Conservation (phyloP, 2,797 vertebrate species). For the Sandelia bainsii region DNA sequence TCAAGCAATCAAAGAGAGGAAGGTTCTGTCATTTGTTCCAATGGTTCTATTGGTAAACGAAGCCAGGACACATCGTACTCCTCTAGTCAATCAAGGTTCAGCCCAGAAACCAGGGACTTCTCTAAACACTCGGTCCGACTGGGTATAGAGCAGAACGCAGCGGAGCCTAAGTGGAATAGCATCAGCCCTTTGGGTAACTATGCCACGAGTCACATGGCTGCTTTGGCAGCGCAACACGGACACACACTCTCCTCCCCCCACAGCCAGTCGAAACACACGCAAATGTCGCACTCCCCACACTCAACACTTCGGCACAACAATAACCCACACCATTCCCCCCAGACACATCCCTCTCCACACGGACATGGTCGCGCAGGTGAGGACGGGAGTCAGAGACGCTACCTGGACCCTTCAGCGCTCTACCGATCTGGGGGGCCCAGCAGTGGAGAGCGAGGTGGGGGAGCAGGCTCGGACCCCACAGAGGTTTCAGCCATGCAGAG, state of each 20-base stretch:
- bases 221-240: slow-evolving; percentile 92
- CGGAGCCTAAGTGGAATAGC: slow-evolving; percentile 92
- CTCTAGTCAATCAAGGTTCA: slow-evolving; percentile 82
- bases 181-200: slow-evolving; percentile 92
- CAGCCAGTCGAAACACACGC: slow-evolving; percentile 64
- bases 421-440: slow-evolving; percentile 76
- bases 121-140: slow-evolving; percentile 88
- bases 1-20: slow-evolving; percentile 90
- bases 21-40: slow-evolving; percentile 92
- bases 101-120: slow-evolving; percentile 86
- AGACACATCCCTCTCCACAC: slow-evolving; percentile 65
- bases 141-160: slow-evolving; percentile 79
- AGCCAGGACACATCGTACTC: slow-evolving; percentile 77
- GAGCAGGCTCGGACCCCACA: slow-evolving; percentile 68
- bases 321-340: slow-evolving; percentile 72
- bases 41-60: slow-evolving; percentile 86
- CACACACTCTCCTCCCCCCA: slow-evolving; percentile 76
- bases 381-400: slow-evolving; percentile 90
- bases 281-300: slow-evolving; percentile 70
- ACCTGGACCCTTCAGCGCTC: slow-evolving; percentile 86
- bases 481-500: slow-evolving; percentile 98
- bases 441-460: slow-evolving; percentile 62
- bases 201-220: slow-evolving; percentile 94
- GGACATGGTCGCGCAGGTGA: slow-evolving; percentile 81
- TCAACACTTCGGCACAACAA: slow-evolving; percentile 57